Evolutionary conservation across 2,888 invertebrate genomes (phyloP).

Genomic region (Pandemis corylana): DNA sequence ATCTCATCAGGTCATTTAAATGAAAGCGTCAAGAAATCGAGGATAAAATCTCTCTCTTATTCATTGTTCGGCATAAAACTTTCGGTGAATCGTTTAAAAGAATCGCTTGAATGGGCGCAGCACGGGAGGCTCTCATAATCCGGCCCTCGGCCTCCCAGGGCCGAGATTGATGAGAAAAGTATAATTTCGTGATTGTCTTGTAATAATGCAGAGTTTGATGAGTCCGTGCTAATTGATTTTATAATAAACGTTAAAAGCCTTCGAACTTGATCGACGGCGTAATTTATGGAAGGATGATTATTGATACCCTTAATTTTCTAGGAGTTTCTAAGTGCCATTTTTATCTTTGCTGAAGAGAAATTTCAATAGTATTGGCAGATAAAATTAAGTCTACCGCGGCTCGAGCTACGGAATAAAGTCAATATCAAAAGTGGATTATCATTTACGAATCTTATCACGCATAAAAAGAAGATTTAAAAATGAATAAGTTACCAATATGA

Average conservation of each 20-base stretch:
- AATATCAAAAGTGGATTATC: neutral
- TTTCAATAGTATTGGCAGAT: conserved; percentile 3
- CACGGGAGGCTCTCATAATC: conserved; percentile 21
- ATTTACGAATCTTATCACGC: neutral
- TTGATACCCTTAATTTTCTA: conserved; percentile 14
- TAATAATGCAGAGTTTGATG: conserved; percentile 43
- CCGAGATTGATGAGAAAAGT: conserved; percentile 51
- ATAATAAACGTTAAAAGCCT: conserved; percentile 41
- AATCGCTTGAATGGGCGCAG: conserved; percentile 19
- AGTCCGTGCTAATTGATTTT: conserved; percentile 48
- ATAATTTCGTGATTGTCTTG: conserved; percentile 50
- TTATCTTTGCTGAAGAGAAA: conserved; percentile 3
- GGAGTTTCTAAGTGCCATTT: conserved; percentile 15
- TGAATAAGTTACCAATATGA: neutral
- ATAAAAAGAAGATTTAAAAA: neutral
- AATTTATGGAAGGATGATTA: conserved; percentile 28
- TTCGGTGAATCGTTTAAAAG: conserved; percentile 33
- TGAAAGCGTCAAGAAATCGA: conserved; percentile 20
- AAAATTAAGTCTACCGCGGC: neutral
- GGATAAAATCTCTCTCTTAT: conserved; percentile 9
- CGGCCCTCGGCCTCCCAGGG: conserved; percentile 17
- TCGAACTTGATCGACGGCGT: conserved; percentile 24
- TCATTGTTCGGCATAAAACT: conserved; percentile 21
- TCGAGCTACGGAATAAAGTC: neutral
- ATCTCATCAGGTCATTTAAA: conserved; percentile 21